phyloP scores from a whole-genome alignment of 2,888 invertebrate genomes.

The Dicranocentrus wangi region DNA sequence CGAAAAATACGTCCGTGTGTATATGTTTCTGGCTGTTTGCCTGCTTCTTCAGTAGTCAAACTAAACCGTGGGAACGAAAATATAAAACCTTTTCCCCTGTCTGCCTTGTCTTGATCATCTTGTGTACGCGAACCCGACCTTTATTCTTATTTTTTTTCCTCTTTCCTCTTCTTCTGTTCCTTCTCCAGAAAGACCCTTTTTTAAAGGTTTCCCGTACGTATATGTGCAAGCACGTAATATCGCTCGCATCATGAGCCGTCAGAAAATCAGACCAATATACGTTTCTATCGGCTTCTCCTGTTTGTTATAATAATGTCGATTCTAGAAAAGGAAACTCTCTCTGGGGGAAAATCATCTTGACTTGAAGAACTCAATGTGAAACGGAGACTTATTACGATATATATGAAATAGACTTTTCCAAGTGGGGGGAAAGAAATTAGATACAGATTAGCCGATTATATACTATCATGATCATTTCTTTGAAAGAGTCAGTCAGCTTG shows the following conservation, averaged over 20 bases:
- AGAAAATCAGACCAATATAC: constrained; percentile 39
- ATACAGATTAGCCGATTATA: constrained; percentile 42
- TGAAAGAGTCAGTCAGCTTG: constrained; percentile 2
- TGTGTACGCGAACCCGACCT: constrained; percentile 37
- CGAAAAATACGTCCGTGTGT: background rate
- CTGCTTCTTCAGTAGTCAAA: constrained; percentile 65
- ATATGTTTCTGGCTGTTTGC: too few relatives aligned
- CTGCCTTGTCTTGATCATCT: background rate
- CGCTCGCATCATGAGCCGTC: constrained; percentile 19
- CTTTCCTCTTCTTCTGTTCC: constrained; percentile 1
- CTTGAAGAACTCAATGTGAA: background rate
- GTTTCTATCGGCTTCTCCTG: constrained; percentile 5
- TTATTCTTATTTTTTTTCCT: constrained; percentile 29
- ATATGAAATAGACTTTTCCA: too few relatives aligned
- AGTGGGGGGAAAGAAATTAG: constrained; percentile 54
- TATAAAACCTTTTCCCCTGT: constrained; percentile 64
- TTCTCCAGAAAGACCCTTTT: constrained; percentile 40
- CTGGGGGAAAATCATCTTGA: constrained; percentile 6
- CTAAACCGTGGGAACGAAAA: constrained; percentile 67
- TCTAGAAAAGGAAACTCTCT: background rate
- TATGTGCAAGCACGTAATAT: constrained; percentile 21
- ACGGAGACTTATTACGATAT: too few relatives aligned
- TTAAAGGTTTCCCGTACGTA: constrained; percentile 17
- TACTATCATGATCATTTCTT: constrained; percentile 32
- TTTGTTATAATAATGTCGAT: constrained; percentile 52